Evolutionary conservation across 2,113 vertebrate species (phyloP).

Genomic region (Cynoglossus semilaevis): DNA sequence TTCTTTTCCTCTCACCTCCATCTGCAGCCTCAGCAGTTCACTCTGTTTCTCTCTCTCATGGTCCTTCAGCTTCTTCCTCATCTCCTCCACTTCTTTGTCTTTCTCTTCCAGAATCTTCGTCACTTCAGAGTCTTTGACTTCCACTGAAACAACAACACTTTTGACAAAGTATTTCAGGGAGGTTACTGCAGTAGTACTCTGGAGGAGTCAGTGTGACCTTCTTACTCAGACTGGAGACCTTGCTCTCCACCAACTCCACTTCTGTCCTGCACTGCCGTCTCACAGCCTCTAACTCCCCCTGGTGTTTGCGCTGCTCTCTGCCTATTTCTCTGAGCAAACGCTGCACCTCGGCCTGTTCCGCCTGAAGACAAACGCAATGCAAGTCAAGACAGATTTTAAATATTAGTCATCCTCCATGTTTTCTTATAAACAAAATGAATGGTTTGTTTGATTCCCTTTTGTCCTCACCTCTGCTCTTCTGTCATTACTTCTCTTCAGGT

Average conservation of each 20-base stretch:
- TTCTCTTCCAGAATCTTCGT: constrained; percentile 76
- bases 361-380: constrained; percentile 40
- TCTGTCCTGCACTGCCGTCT: constrained; percentile 42
- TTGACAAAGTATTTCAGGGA: too few relatives aligned
- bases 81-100: constrained; percentile 77
- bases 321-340: constrained; percentile 49
- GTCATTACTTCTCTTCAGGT: constrained; percentile 54
- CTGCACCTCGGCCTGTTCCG: constrained; percentile 41
- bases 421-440: background rate
- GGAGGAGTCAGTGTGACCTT: background rate
- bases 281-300: constrained; percentile 63
- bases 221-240: constrained; percentile 55
- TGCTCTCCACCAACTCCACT: constrained; percentile 30
- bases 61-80: constrained; percentile 80
- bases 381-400: background rate
- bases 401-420: background rate
- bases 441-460: background rate
- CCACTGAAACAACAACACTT: constrained; percentile 67
- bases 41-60: constrained; percentile 87
- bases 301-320: constrained; percentile 55
- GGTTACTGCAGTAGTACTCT: too few relatives aligned
- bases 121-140: constrained; percentile 78
- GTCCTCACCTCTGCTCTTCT: constrained; percentile 55
- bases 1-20: constrained; percentile 79
- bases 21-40: constrained; percentile 87